Conservation (phyloP, 2,113 vertebrate species). For the Connochaetes taurinus region DNA sequence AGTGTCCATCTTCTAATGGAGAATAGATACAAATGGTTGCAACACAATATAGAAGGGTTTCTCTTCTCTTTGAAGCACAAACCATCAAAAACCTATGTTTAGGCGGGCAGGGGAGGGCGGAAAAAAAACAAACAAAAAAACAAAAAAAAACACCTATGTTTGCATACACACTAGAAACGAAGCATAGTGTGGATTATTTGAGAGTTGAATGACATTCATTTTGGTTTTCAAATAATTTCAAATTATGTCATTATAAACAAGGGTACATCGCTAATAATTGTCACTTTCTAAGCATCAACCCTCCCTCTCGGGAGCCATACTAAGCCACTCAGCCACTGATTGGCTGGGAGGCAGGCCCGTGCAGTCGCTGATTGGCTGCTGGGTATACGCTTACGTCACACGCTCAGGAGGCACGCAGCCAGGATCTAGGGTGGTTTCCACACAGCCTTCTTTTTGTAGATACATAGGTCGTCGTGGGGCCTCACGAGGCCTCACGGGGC, state of each 20-base stretch:
- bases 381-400: fast-evolving
- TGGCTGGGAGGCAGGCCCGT: neutral
- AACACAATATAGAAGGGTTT: neutral
- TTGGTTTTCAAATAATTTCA: neutral
- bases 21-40: neutral
- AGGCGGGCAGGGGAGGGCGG: too few relatives aligned
- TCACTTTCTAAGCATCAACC: neutral
- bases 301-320: neutral
- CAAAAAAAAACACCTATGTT: too few relatives aligned
- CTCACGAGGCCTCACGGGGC: fast-evolving
- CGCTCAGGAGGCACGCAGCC: fast-evolving
- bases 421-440: fast-evolving
- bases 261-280: neutral
- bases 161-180: neutral
- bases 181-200: neutral
- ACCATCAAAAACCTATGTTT: neutral
- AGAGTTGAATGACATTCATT: neutral
- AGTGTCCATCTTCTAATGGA: neutral
- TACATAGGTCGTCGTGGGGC: fast-evolving
- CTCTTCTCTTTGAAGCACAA: neutral
- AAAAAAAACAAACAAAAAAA: too few relatives aligned
- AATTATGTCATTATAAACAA: neutral
- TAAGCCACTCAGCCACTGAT: neutral
- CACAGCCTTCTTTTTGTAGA: fast-evolving
- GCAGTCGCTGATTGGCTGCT: neutral